Conservation (phyloP, 2,113 vertebrate species). For the human (Homo sapiens) region GRCh38 chr1:47942501-47943000, state of each 20-base stretch:
- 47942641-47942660: background rate
- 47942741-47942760: background rate
- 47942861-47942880: background rate
- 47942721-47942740: background rate
- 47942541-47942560: background rate
- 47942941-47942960: background rate
- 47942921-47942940: background rate
- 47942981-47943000: background rate
- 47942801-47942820: background rate
- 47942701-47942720: background rate
- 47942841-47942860: background rate
- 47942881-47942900: background rate
- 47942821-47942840: background rate
- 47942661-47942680: background rate
- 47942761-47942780: background rate
- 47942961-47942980: background rate
- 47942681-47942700: background rate
- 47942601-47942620: background rate
- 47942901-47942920: background rate
- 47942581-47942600: background rate
- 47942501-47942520: background rate
- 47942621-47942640: background rate
- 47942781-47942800: background rate
- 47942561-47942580: slow-evolving; percentile 9
- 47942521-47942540: background rate